Evolutionary conservation across 2,797 vertebrate species (phyloP), one percentile per base, ranked within the genome.

Genomic region (Thalassophryne amazonica): DNA sequence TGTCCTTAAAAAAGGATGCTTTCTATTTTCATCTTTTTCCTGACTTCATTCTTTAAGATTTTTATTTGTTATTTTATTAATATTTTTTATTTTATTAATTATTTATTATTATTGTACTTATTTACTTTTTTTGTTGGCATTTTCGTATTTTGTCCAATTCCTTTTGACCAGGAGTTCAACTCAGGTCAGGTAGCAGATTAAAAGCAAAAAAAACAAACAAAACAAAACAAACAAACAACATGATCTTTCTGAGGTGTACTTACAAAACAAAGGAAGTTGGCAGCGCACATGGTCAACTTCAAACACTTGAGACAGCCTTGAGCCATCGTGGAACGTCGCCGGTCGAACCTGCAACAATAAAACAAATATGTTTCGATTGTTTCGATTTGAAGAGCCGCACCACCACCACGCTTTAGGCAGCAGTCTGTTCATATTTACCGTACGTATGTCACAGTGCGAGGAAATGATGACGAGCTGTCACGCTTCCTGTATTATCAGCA

Each of bases 191-290:
- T n/a, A n/a, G n/a, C n/a, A n/a, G 11, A 40, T 29, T 3, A 10
- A 38, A n/a, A 12, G 2, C 29, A 10, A 16, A 2, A 5, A 11
- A 17, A 1, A 18, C 11, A 9, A n/a, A 11, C 15, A 2, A 5
- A 7, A 17, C 4, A 29, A 3, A 30, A 10, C 19, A 8, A 48
- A 9, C 7, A 15, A 15, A 27, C 21, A 28, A 14, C 15, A 16
- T 10, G 20, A 19, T 8, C 20, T 4, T 18, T 21, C 3, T 16
- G 25, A 39, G 14, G 31, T 42, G 51, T 79, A 89, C 91, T 1
- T 88, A 92, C 91, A 73, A 91, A 92, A 46, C 84, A 90, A 10
- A 92, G 66, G 52, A 92, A 74, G 87, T 92, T 92, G 67, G 89
- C 80, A 6, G 50, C 58, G 81, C 90, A 91, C 89, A 92, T 91